A percentile compares a stretch with the other conserved stretches of the same genome.
phyloP scores from a whole-genome alignment of 2,888 invertebrate genomes.

The Pyrgus malvae region DNA sequence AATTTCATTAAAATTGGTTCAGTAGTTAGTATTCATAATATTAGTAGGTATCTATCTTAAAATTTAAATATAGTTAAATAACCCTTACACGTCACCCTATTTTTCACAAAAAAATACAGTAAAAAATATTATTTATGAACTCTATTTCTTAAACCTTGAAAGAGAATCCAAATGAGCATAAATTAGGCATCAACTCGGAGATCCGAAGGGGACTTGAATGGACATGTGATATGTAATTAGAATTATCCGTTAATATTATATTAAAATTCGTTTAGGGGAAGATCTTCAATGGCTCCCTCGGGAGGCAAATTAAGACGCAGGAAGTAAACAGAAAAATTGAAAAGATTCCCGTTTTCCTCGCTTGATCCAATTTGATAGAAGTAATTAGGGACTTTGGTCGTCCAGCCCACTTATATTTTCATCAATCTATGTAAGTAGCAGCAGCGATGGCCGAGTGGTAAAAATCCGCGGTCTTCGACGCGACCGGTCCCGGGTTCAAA shows the following conservation, averaged over 20 bases:
- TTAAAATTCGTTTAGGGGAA: conserved; percentile 23
- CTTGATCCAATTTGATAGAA: conserved; percentile 23
- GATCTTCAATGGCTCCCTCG: conserved; percentile 10
- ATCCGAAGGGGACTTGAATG: background rate
- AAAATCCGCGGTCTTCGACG: too few species aligned
- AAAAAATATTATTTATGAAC: too few species aligned
- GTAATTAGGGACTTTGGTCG: conserved; percentile 20
- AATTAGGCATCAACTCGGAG: conserved; percentile 1
- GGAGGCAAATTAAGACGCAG: conserved; percentile 23
- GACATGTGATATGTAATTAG: conserved; percentile 24
- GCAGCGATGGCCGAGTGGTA: too few species aligned
- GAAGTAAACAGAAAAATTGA: conserved; percentile 26
- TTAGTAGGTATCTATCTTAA: too few species aligned
- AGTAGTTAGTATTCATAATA: too few species aligned
- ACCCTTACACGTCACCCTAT: too few species aligned
- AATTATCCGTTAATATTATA: conserved; percentile 21
- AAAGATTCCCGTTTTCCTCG: conserved; percentile 21
- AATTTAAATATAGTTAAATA: too few species aligned
- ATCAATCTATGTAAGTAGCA: conserved; percentile 7
- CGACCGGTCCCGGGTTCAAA: too few species aligned
- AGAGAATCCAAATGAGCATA: conserved; percentile 10
- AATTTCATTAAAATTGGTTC: too few species aligned
- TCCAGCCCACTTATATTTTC: conserved; percentile 20
- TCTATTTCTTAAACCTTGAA: background rate
- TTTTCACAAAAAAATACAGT: too few species aligned